These are phyloP conservation scores for Rostratula benghalensis DNA, from an alignment of 2,113 vertebrate species.

Conservation along the genomic window DNA sequence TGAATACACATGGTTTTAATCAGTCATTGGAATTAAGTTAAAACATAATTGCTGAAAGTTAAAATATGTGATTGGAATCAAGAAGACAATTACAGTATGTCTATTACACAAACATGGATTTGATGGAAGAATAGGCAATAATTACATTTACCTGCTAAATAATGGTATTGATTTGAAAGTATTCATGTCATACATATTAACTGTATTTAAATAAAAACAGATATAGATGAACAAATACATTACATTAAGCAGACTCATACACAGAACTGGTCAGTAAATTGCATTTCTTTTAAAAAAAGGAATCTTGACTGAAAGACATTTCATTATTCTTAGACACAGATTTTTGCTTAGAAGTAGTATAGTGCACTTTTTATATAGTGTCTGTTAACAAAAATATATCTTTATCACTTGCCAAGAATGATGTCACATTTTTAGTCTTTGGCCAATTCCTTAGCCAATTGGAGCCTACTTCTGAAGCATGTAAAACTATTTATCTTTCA, in stretches of 20 bases:
- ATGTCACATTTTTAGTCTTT: conserved; percentile 85
- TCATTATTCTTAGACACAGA: conserved; percentile 39
- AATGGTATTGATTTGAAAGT: not conserved
- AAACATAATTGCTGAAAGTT: conserved; percentile 56
- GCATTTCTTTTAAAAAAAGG: not conserved
- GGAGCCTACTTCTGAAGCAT: conserved; percentile 86
- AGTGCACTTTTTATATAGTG: conserved; percentile 59
- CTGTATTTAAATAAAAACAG: not conserved
- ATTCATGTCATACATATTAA: not conserved
- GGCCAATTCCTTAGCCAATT: conserved; percentile 84
- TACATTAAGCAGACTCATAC: not conserved
- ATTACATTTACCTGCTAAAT: conserved; percentile 35
- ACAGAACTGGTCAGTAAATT: not conserved
- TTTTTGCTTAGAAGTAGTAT: conserved; percentile 65
- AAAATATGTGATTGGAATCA: conserved; percentile 42
- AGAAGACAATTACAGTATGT: conserved; percentile 35
- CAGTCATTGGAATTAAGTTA: conserved; percentile 55
- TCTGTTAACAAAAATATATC: conserved; percentile 72
- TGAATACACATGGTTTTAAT: conserved; percentile 66
- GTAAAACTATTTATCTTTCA: conserved; percentile 93
- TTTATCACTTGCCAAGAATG: conserved; percentile 90
- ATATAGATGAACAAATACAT: not conserved
- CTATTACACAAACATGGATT: conserved; percentile 13
- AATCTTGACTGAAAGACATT: not conserved
- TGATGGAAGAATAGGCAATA: conserved; percentile 34